These are phyloP conservation scores for Oscheius myriophilus DNA, from an alignment of 2,888 invertebrate genomes.

Conservation along the genomic window DNA sequence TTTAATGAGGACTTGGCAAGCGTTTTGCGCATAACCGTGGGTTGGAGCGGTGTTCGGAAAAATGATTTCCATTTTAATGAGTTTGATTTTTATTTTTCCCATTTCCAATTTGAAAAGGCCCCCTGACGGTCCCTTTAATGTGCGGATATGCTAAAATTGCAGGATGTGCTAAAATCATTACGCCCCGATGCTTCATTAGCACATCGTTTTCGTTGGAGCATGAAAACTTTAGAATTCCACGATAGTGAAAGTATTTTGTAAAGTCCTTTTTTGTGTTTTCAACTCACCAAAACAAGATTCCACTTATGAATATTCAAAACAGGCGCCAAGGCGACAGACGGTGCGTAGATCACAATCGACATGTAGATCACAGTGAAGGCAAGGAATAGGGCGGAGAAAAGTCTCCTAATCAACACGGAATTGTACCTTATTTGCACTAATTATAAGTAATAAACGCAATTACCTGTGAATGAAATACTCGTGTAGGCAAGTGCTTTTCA, in stretches of 20 bases:
- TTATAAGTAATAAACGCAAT: not conserved
- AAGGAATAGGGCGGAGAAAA: conserved; percentile 59
- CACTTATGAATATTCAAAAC: conserved; percentile 56
- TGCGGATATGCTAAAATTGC: too few relatives aligned
- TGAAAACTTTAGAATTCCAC: too few relatives aligned
- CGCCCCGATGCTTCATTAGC: too few relatives aligned
- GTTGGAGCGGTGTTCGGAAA: too few relatives aligned
- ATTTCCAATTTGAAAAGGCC: too few relatives aligned
- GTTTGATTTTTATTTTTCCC: too few relatives aligned
- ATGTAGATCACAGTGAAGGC: conserved; percentile 60
- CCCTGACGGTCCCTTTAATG: too few relatives aligned
- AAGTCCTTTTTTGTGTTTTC: not conserved
- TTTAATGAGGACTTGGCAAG: too few relatives aligned
- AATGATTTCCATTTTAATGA: too few relatives aligned
- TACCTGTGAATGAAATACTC: conserved; percentile 64
- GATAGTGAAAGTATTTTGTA: not conserved
- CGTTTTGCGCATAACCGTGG: too few relatives aligned
- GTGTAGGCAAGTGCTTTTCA: conserved; percentile 62
- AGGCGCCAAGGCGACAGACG: conserved; percentile 59
- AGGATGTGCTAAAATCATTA: too few relatives aligned
- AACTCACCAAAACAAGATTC: conserved; percentile 48
- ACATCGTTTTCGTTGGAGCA: too few relatives aligned
- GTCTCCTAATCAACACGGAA: conserved; percentile 52
- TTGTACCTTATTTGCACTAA: conserved; percentile 48
- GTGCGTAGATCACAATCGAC: conserved; percentile 63